Evolutionary conservation across 1,140 invertebrate species (phyloP).

Genomic region (Copidosoma floridanum): DNA sequence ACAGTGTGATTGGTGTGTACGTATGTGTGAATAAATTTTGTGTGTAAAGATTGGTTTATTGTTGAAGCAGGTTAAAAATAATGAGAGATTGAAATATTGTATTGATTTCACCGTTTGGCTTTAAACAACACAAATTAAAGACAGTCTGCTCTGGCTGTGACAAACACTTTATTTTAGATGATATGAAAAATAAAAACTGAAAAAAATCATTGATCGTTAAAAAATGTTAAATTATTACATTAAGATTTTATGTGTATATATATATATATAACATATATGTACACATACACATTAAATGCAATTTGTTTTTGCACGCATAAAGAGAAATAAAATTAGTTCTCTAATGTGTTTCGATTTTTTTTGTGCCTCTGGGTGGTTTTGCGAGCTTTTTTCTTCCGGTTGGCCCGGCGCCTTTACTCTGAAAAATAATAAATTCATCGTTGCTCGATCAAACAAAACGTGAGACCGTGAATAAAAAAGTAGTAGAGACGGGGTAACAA

Average conservation of each 20-base stretch:
- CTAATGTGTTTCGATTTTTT: slow-evolving; percentile 16
- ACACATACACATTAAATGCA: no score
- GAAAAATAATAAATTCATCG: slow-evolving; percentile 1
- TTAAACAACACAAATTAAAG: slow-evolving; percentile 14
- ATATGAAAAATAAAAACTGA: no score
- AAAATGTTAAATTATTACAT: slow-evolving; percentile 11
- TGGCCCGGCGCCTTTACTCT: slow-evolving; percentile 8
- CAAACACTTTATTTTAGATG: slow-evolving; percentile 39
- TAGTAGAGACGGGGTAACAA: no score
- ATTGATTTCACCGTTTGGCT: slow-evolving; percentile 4
- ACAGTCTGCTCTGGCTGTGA: slow-evolving; percentile 48
- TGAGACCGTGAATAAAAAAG: neutral
- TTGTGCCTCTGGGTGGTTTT: slow-evolving; percentile 1
- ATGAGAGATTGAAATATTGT: neutral
- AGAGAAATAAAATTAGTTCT: slow-evolving; percentile 9
- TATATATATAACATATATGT: no score
- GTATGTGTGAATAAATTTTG: neutral
- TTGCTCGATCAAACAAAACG: neutral
- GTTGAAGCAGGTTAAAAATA: slow-evolving; percentile 5
- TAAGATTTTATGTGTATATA: slow-evolving; percentile 22
- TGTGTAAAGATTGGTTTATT: slow-evolving; percentile 6
- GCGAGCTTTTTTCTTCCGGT: slow-evolving; percentile 5
- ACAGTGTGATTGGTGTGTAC: neutral
- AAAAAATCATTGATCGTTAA: slow-evolving; percentile 29
- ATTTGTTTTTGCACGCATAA: slow-evolving; percentile 35